phyloP scores from a whole-genome alignment of 2,113 vertebrate species.

The Brienomyrus longianalis region DNA sequence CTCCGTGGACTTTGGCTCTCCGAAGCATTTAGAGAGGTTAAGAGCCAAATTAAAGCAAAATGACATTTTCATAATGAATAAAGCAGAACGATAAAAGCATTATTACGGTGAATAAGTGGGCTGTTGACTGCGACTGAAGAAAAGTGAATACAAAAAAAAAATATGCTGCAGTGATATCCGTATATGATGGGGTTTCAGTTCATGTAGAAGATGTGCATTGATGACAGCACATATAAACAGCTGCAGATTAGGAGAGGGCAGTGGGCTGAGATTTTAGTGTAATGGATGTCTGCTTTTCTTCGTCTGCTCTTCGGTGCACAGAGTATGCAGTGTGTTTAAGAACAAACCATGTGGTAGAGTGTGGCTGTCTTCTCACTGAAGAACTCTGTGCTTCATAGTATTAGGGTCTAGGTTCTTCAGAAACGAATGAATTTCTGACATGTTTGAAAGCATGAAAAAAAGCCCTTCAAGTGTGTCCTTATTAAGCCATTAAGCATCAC shows the following conservation, averaged over 20 bases:
- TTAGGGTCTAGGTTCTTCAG: neutral
- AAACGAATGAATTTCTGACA: neutral
- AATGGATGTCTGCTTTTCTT: neutral
- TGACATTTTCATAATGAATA: neutral
- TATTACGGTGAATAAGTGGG: neutral
- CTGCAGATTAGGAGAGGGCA: neutral
- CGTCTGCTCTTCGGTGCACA: neutral
- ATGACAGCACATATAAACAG: neutral
- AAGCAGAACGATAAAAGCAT: neutral
- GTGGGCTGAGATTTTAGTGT: neutral
- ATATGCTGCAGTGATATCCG: neutral
- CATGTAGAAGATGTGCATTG: neutral
- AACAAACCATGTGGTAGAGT: neutral
- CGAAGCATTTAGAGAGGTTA: neutral
- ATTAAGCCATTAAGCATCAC: neutral
- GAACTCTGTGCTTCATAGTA: too few relatives aligned
- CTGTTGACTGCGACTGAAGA: neutral
- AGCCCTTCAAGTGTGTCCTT: neutral
- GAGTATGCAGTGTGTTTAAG: neutral
- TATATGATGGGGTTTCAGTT: neutral
- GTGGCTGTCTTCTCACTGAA: neutral
- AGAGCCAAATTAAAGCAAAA: slow-evolving; percentile 1
- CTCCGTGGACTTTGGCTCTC: neutral
- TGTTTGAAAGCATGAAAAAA: neutral
- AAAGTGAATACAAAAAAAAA: neutral